phyloP scores from a whole-genome alignment of 2,888 invertebrate species.

The Listrodromus nycthemerus region DNA sequence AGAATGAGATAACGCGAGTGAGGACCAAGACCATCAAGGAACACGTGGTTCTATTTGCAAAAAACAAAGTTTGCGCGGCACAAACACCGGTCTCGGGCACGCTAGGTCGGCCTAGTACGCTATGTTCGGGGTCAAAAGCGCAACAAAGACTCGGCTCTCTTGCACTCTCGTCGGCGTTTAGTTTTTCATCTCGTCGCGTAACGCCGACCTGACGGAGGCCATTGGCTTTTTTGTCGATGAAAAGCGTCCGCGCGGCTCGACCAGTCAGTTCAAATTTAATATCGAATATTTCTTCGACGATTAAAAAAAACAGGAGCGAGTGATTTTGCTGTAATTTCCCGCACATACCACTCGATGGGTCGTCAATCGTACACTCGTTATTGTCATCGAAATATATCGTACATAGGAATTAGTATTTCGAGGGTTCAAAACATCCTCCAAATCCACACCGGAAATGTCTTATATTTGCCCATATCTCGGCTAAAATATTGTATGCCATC shows the following conservation, averaged over 20 bases:
- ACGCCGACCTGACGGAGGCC: slow-evolving; percentile 2
- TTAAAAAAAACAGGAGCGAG: neutral
- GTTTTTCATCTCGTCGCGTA: slow-evolving; percentile 53
- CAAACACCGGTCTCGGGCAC: slow-evolving; percentile 77
- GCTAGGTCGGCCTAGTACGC: slow-evolving; percentile 75
- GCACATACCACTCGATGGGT: neutral
- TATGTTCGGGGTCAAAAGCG: slow-evolving; percentile 79
- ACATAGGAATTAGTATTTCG: too few relatives aligned
- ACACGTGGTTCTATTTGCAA: slow-evolving; percentile 83
- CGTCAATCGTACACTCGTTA: too few relatives aligned
- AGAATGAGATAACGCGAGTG: slow-evolving; percentile 55
- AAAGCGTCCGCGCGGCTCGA: slow-evolving; percentile 19
- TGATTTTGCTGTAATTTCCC: neutral
- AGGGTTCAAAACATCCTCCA: too few relatives aligned
- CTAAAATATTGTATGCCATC: too few relatives aligned
- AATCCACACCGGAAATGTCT: too few relatives aligned
- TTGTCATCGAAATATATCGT: too few relatives aligned
- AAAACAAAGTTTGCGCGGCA: slow-evolving; percentile 83
- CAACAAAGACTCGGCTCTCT: slow-evolving; percentile 79
- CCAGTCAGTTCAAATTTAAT: neutral
- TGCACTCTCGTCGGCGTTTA: slow-evolving; percentile 58
- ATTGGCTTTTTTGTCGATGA: slow-evolving; percentile 44
- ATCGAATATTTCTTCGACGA: slow-evolving; percentile 14
- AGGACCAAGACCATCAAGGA: slow-evolving; percentile 70
- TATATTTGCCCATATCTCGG: too few relatives aligned